Evolutionary conservation across 2,888 invertebrate species (phyloP).

Genomic region (Allygus modestus): DNA sequence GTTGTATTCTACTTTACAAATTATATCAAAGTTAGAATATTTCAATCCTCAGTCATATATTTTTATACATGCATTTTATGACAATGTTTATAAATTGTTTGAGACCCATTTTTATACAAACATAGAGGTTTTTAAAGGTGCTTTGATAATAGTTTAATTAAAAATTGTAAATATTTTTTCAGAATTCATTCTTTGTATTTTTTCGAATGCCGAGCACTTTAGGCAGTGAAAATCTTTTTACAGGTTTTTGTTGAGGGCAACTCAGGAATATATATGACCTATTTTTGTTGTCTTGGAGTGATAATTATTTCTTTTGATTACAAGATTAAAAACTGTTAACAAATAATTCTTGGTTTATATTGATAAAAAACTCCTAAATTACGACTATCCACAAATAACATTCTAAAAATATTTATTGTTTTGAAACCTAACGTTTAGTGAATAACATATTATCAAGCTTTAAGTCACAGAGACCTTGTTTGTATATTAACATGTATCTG

Average conservation of each 20-base stretch:
- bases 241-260: too few relatives aligned
- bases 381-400: too few relatives aligned
- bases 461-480: background rate
- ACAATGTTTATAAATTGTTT: background rate
- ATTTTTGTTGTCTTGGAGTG: too few relatives aligned
- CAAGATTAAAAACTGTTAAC: too few relatives aligned
- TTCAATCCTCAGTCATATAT: slow-evolving; percentile 11
- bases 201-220: too few relatives aligned
- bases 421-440: background rate
- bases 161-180: background rate
- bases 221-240: too few relatives aligned
- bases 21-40: background rate
- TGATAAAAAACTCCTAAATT: too few relatives aligned
- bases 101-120: slow-evolving; percentile 18
- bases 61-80: slow-evolving; percentile 38
- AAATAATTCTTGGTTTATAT: too few relatives aligned
- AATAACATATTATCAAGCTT: background rate
- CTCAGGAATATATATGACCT: too few relatives aligned
- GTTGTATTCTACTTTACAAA: background rate
- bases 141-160: background rate
- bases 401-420: too few relatives aligned
- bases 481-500: slow-evolving; percentile 1
- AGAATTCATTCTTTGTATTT: background rate
- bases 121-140: slow-evolving; percentile 24
- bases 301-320: too few relatives aligned